These are phyloP conservation scores for Drosophila subquinaria DNA, from an alignment of 2,888 invertebrate species.

Conservation along the genomic window DNA sequence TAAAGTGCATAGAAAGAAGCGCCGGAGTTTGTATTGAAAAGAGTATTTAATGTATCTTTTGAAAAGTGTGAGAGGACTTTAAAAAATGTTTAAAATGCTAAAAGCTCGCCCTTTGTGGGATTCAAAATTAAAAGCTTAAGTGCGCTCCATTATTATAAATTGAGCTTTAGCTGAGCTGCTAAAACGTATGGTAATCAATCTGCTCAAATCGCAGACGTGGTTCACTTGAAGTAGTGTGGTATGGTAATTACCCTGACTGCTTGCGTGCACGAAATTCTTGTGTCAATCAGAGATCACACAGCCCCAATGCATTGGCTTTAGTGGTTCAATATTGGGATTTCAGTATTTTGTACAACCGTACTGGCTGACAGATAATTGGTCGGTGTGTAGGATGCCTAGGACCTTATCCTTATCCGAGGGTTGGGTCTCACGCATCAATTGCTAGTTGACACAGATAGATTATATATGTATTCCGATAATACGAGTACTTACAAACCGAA, in stretches of 20 bases:
- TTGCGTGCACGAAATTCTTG: slow-evolving; percentile 77
- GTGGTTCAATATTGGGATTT: slow-evolving; percentile 63
- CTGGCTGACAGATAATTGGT: slow-evolving; percentile 71
- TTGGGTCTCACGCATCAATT: slow-evolving; percentile 11
- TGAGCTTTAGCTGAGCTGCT: slow-evolving; percentile 61
- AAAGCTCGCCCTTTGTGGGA: slow-evolving; percentile 7
- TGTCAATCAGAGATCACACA: slow-evolving; percentile 76
- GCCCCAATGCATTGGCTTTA: slow-evolving; percentile 47
- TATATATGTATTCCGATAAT: background rate
- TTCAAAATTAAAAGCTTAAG: slow-evolving; percentile 25
- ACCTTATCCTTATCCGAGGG: background rate
- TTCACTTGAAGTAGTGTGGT: slow-evolving; percentile 47
- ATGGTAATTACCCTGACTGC: slow-evolving; percentile 66
- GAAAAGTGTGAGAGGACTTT: background rate
- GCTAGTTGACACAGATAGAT: slow-evolving; percentile 19
- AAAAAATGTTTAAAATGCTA: background rate
- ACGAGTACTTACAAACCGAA: background rate
- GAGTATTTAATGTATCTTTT: background rate
- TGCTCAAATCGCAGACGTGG: slow-evolving; percentile 64
- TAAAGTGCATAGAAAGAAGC: background rate
- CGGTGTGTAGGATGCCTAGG: slow-evolving; percentile 19
- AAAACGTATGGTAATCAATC: slow-evolving; percentile 76
- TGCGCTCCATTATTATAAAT: slow-evolving; percentile 67
- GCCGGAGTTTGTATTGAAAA: background rate
- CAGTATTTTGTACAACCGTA: slow-evolving; percentile 48